These are phyloP conservation scores for Ramphastos sulfuratus DNA, from an alignment of 2,113 vertebrate species.

Conservation along the genomic window DNA sequence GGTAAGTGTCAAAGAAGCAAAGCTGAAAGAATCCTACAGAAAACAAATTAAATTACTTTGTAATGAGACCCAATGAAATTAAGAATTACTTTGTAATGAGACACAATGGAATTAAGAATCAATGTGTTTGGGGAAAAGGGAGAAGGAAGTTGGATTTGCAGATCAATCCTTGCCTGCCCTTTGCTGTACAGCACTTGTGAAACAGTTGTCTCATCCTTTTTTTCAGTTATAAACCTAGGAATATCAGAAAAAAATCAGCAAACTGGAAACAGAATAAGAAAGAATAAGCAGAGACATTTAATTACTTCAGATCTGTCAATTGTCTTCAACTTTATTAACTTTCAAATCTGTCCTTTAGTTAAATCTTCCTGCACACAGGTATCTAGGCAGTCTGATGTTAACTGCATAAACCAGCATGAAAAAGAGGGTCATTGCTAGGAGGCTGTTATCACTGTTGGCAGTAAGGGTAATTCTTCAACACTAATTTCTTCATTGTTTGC, in stretches of 20 bases:
- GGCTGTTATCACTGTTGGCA: fast-evolving
- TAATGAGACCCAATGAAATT: background rate
- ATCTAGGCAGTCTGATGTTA: background rate
- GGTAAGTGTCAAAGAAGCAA: background rate
- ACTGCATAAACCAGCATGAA: background rate
- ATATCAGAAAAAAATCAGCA: background rate
- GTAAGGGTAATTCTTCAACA: background rate
- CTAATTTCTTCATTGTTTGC: background rate
- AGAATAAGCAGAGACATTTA: background rate
- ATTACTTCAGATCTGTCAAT: background rate
- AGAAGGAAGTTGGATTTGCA: background rate
- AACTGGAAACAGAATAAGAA: background rate
- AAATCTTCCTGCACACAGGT: background rate
- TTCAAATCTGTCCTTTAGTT: background rate
- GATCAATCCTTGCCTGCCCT: background rate
- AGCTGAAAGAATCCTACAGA: background rate
- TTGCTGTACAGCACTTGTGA: background rate
- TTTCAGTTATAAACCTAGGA: background rate
- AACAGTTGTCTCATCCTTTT: background rate
- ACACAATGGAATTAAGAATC: background rate
- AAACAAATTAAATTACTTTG: background rate
- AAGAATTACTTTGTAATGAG: too few species aligned
- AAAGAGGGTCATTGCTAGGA: background rate
- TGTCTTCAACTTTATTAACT: background rate
- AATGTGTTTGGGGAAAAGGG: background rate